Conservation (phyloP, 2,888 invertebrate genomes). For the Hyposoter dolosus region DNA sequence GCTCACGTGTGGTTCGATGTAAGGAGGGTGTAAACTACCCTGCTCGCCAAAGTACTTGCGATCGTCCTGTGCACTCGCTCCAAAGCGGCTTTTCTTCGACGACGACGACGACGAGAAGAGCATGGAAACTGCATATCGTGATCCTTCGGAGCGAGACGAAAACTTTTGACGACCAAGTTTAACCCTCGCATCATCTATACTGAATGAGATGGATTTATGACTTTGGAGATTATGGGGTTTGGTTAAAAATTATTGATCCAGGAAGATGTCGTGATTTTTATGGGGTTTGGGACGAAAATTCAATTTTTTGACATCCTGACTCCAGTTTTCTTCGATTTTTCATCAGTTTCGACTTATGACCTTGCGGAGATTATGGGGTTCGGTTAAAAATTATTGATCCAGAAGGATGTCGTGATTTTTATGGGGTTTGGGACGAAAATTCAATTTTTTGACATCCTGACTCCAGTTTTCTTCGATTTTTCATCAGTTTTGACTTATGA, state of each 20-base stretch:
- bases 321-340: not conserved
- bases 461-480: not conserved
- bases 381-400: not conserved
- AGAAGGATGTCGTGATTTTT: not conserved
- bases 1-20: slow-evolving; percentile 50
- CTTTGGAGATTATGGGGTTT: slow-evolving; percentile 17
- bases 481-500: not conserved
- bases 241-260: not conserved
- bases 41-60: slow-evolving; percentile 37
- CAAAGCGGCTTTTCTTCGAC: slow-evolving; percentile 60
- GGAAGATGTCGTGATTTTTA: no score
- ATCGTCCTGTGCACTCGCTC: slow-evolving; percentile 35
- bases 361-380: not conserved
- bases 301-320: not conserved
- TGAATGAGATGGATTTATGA: slow-evolving; percentile 2
- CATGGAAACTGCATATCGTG: slow-evolving; percentile 41
- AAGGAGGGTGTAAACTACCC: slow-evolving; percentile 53
- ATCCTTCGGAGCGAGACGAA: slow-evolving; percentile 33
- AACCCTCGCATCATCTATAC: not conserved
- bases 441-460: not conserved
- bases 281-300: not conserved
- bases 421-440: not conserved
- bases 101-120: slow-evolving; percentile 1
- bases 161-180: slow-evolving; percentile 45
- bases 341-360: no score